Base-by-base conservation (phyloP, 2,888 invertebrate species). In the Eilema griseolum region DNA sequence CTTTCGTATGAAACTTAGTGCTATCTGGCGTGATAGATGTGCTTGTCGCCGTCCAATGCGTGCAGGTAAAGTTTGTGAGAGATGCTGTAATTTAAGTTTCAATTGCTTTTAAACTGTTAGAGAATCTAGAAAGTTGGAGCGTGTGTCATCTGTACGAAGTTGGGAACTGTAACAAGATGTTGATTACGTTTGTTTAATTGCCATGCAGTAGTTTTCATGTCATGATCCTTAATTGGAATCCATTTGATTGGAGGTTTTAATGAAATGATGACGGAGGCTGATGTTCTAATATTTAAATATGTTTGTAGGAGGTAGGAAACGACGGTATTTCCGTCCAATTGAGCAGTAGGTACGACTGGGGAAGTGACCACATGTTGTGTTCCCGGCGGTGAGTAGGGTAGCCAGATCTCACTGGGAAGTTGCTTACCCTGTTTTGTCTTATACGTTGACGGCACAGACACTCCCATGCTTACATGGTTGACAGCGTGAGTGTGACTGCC, bases 11-110 rank as follows among this genome's bases (percentile, higher is more conserved):
- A 31, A 24, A 74, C 57, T 41, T 41, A 16, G 16, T 63, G 69
- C 60, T 59, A 73, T 67, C 74, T 24, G 1, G 0, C 41, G 61
- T 72, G 80, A 80, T 77, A 70, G 72, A 80, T 82, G 63, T 82
- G 75, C 79, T 80, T 75, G 61, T 61, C 14, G 31, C 70, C 74
- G 61, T 73, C 80, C 33, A 64, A 31, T 70, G 59, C 67, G 73
- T 69, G 66, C 67, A 77, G 80, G 73, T 75, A 72, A 64, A 77
- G 69, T 61, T n/a, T 37, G 66, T 60, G 64, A 61, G 69, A 61
- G 68, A 66, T 60, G 70, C 69, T 72, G 64, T 75, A 80, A 82
- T 80, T 80, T 70, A 80, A 82, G 78, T 80, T 80, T 67, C 75
- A 75, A 80, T 82, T 80, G 75, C 73, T 79, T 80, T 73, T 64